These are phyloP conservation scores for Myrmophylax atrothorax DNA, from an alignment of 2,113 vertebrate genomes.

Conservation along the genomic window DNA sequence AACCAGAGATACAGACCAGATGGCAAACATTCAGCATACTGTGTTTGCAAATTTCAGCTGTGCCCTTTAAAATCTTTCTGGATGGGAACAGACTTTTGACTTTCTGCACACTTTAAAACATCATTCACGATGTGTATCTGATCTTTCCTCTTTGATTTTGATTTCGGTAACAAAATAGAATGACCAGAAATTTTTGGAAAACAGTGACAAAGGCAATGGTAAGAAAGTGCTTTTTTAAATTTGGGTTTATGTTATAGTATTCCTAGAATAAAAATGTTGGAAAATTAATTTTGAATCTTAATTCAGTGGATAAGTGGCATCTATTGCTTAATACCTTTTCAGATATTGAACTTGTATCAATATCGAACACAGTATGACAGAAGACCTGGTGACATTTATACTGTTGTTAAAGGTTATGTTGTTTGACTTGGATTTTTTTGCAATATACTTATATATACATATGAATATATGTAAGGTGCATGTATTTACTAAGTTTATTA, in stretches of 20 bases:
- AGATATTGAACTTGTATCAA: neutral
- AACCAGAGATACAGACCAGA: neutral
- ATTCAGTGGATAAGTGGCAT: neutral
- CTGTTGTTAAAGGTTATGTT: neutral
- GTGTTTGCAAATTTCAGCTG: constrained; percentile 33
- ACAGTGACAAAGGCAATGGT: constrained; percentile 75
- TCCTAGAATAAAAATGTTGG: neutral
- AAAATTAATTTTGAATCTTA: neutral
- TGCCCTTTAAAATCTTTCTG: neutral
- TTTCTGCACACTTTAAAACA: neutral
- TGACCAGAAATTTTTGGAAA: constrained; percentile 79
- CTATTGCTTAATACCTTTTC: neutral
- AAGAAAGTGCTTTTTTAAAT: constrained; percentile 41
- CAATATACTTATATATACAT: neutral
- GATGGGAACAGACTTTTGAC: neutral
- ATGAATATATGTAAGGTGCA: neutral
- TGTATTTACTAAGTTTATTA: neutral
- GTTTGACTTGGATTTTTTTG: neutral
- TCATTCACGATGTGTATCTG: neutral
- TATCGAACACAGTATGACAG: neutral
- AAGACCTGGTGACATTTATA: neutral
- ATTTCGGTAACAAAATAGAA: constrained; percentile 45
- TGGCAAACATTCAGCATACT: neutral
- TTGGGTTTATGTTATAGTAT: neutral
- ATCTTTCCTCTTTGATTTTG: neutral